phyloP scores from a whole-genome alignment of 2,797 vertebrate genomes.

The Eurystomus glaucurus region DNA sequence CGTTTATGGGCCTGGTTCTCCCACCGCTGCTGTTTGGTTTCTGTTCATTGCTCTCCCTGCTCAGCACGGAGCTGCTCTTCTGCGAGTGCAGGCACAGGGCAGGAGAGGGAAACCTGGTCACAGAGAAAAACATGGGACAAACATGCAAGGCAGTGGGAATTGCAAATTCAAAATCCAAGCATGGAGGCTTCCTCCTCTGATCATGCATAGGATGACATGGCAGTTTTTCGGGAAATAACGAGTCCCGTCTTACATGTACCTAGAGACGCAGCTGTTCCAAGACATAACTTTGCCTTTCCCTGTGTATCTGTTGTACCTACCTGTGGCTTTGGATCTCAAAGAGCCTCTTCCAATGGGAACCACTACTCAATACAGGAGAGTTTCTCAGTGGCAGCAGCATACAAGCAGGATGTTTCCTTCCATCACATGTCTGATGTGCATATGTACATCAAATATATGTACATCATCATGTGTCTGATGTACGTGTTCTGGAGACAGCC shows the following conservation, averaged over 20 bases:
- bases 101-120: neutral
- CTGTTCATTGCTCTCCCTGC: neutral
- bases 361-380: too few species aligned
- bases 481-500: constrained; percentile 26
- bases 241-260: accelerated
- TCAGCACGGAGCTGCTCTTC: neutral
- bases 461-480: neutral
- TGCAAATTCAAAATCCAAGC: neutral
- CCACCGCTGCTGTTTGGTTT: neutral
- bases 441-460: too few species aligned
- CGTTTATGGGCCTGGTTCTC: neutral
- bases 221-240: neutral
- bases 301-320: neutral
- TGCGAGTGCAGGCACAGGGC: accelerated
- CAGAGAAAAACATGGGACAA: neutral
- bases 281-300: neutral
- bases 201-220: accelerated
- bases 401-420: neutral
- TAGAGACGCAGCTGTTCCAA: neutral
- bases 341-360: neutral
- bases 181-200: neutral
- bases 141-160: accelerated
- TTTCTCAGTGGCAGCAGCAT: neutral
- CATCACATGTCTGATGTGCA: accelerated
- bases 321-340: neutral